phyloP scores from a whole-genome alignment of 2,113 vertebrate species.

The Stigmatopora nigra region DNA sequence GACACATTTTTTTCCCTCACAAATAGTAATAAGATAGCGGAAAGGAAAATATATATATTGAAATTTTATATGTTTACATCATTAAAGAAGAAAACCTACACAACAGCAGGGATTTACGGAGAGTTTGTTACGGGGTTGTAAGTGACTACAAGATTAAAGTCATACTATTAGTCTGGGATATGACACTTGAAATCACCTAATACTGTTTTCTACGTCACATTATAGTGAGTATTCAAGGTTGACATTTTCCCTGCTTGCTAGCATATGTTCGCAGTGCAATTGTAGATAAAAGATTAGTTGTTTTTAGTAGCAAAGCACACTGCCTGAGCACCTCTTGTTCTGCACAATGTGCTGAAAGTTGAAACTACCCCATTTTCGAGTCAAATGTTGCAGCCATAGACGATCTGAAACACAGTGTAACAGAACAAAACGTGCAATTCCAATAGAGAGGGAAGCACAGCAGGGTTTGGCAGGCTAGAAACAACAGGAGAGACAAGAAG shows the following conservation, averaged over 20 bases:
- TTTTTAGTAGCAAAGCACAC: constrained; percentile 24
- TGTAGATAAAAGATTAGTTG: constrained; percentile 19
- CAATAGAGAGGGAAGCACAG: constrained; percentile 3
- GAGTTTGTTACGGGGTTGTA: no score
- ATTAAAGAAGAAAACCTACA: no score
- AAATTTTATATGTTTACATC: no score
- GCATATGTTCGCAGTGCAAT: constrained; percentile 26
- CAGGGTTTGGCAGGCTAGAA: neutral
- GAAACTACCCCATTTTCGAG: constrained; percentile 31
- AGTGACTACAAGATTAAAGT: no score
- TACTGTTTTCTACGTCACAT: no score
- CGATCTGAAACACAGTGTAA: constrained; percentile 38
- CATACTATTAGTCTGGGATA: no score
- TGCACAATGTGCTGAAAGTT: constrained; percentile 34
- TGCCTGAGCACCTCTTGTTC: constrained; percentile 51
- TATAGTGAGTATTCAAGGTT: constrained; percentile 30
- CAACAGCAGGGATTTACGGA: no score
- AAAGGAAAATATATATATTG: no score
- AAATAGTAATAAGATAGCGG: no score
- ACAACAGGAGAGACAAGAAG: constrained; percentile 7
- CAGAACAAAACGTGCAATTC: constrained; percentile 48
- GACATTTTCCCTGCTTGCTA: constrained; percentile 5
- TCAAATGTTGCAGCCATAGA: constrained; percentile 37
- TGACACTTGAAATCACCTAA: no score
- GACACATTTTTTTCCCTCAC: no score